These are phyloP conservation scores for Dendrolimus kikuchii DNA, from an alignment of 1,140 invertebrate genomes.

Conservation along the genomic window DNA sequence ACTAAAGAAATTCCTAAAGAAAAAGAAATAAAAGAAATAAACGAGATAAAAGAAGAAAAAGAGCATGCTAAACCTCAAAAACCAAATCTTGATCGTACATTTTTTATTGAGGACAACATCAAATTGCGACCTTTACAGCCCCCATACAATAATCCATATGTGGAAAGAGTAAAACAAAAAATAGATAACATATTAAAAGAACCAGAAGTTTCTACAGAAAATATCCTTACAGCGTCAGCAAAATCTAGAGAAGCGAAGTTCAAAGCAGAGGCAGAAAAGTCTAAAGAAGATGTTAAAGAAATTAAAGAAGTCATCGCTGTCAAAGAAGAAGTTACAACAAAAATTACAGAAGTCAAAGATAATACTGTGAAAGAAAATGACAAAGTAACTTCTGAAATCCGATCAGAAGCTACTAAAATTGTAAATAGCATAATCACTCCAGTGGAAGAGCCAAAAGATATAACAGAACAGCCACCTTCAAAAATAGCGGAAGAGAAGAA, in stretches of 20 bases:
- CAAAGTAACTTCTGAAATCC: conserved; percentile 40
- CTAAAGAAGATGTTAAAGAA: conserved; percentile 37
- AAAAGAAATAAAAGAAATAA: conserved; percentile 12
- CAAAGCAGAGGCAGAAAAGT: conserved; percentile 43
- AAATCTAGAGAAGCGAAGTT: conserved; percentile 30
- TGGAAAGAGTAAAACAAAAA: conserved; percentile 65
- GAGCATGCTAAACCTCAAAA: conserved; percentile 42
- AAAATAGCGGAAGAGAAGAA: not conserved
- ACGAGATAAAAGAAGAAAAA: conserved; percentile 32
- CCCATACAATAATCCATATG: conserved; percentile 61
- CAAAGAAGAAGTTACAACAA: conserved; percentile 28
- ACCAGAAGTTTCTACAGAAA: conserved; percentile 58
- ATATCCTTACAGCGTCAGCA: conserved; percentile 37
- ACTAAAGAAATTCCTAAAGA: not conserved
- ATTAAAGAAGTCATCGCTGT: conserved; percentile 15
- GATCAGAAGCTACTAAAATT: conserved; percentile 50
- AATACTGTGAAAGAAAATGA: conserved; percentile 40
- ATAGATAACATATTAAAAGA: conserved; percentile 67
- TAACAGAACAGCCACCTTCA: conserved; percentile 1
- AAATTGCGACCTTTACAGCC: conserved; percentile 61
- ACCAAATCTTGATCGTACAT: conserved; percentile 25
- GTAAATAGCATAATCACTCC: conserved; percentile 56
- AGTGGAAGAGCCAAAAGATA: conserved; percentile 47
- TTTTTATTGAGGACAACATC: conserved; percentile 49
- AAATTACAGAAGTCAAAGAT: conserved; percentile 44